phyloP scores from a whole-genome alignment of 92 coral and sea anemone genomes.

The Phymanthus crucifer region DNA sequence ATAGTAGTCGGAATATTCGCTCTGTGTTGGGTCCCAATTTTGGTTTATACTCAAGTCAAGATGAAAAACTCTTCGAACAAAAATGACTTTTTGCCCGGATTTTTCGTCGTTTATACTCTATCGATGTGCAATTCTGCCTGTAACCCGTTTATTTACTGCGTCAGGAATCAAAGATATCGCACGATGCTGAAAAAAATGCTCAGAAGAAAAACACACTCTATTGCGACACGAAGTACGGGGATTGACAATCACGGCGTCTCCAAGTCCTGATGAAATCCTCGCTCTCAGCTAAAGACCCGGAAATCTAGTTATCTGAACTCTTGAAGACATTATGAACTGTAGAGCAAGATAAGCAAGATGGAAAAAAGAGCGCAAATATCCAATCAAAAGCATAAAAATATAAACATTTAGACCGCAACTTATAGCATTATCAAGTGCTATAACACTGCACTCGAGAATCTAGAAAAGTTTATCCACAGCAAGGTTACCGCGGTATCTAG shows the following conservation, averaged over 20 bases:
- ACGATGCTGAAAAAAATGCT: neutral
- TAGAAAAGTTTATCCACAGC: too few relatives aligned
- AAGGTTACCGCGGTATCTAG: too few relatives aligned
- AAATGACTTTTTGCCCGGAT: constrained; percentile 30
- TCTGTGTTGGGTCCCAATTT: constrained; percentile 35
- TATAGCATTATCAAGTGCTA: too few relatives aligned
- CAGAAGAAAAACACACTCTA: neutral
- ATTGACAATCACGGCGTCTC: neutral
- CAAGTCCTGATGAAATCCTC: too few relatives aligned
- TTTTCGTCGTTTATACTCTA: constrained; percentile 36
- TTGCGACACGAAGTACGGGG: neutral
- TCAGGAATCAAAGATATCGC: constrained; percentile 37
- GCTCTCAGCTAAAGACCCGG: too few relatives aligned
- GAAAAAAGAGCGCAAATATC: too few relatives aligned
- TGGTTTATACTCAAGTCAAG: constrained; percentile 15
- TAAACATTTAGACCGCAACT: too few relatives aligned
- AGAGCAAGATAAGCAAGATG: too few relatives aligned
- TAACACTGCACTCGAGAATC: too few relatives aligned
- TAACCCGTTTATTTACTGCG: constrained; percentile 51
- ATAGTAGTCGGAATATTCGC: constrained; percentile 33
- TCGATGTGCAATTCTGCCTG: constrained; percentile 52
- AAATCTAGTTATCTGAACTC: too few relatives aligned
- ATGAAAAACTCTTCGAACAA: neutral
- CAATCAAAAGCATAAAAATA: too few relatives aligned
- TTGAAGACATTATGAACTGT: too few relatives aligned